Conservation (phyloP, 2,797 vertebrate genomes). For the Girardinus metallicus region DNA sequence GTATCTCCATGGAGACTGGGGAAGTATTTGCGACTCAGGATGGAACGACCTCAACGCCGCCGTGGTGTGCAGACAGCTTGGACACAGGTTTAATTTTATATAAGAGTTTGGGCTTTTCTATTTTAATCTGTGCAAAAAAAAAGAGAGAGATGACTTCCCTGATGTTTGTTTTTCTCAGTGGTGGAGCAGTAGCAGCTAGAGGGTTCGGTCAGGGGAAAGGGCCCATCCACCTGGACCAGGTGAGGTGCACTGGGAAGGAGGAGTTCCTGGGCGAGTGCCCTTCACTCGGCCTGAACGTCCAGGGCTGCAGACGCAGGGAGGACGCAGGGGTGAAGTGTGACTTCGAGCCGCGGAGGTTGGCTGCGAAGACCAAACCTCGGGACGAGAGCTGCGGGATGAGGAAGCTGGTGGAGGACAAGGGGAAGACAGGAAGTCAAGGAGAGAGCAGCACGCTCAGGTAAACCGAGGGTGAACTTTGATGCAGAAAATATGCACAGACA, state of each 20-base stretch:
- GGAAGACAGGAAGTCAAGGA: conserved; percentile 81
- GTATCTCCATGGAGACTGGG: conserved; percentile 89
- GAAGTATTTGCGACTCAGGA: conserved; percentile 87
- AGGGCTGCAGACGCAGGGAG: conserved; percentile 84
- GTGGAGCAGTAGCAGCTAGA: conserved; percentile 74
- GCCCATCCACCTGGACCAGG: conserved; percentile 85
- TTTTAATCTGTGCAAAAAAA: neutral
- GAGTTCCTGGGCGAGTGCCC: conserved; percentile 84
- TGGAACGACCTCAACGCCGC: conserved; percentile 89
- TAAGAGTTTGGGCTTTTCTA: neutral
- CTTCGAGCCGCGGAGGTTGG: conserved; percentile 66
- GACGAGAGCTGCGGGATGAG: conserved; percentile 78
- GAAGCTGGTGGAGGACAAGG: conserved; percentile 73
- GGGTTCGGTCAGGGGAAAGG: conserved; percentile 87
- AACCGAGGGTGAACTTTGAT: neutral
- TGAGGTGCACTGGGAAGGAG: conserved; percentile 89
- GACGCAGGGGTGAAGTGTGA: conserved; percentile 88
- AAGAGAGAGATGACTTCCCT: neutral
- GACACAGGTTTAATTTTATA: conserved; percentile 82
- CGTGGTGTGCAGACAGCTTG: conserved; percentile 91
- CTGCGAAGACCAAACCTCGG: conserved; percentile 47
- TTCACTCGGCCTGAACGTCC: conserved; percentile 74
- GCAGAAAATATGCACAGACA: neutral
- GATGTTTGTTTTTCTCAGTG: conserved; percentile 39
- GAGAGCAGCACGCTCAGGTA: conserved; percentile 81